Evolutionary conservation across 2,797 vertebrate species (phyloP).

Genomic region (Champsocephalus gunnari): DNA sequence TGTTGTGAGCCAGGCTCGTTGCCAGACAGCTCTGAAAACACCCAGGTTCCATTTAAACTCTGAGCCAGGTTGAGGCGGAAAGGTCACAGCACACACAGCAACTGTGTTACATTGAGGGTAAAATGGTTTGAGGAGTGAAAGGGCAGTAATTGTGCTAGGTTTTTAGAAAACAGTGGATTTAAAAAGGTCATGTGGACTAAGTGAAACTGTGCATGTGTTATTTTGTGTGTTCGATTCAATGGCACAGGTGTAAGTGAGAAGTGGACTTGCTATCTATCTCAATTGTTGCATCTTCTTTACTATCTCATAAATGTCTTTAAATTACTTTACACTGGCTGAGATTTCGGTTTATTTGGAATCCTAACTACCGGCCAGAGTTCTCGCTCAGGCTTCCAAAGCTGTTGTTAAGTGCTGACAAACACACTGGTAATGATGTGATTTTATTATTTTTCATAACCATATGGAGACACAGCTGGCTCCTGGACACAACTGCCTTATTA

Average conservation of each 20-base stretch:
- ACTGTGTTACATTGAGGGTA: constrained; percentile 1
- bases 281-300: background rate
- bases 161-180: constrained; percentile 39
- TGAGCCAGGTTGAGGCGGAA: constrained; percentile 47
- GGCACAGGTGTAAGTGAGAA: background rate
- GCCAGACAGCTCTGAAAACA: constrained; percentile 57
- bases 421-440: constrained; percentile 27
- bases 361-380: background rate
- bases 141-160: constrained; percentile 13
- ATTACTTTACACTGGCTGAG: background rate
- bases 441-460: constrained; percentile 41
- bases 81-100: constrained; percentile 52
- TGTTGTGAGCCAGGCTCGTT: constrained; percentile 24
- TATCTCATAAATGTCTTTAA: background rate
- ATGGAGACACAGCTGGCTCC: constrained; percentile 54
- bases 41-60: constrained; percentile 52
- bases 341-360: background rate
- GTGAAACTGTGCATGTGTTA: background rate
- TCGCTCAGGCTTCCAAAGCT: constrained; percentile 6
- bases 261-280: background rate
- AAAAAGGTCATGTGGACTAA: constrained; percentile 53
- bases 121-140: constrained; percentile 27
- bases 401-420: constrained; percentile 34
- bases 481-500: constrained; percentile 46
- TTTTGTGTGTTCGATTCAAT: constrained; percentile 1